phyloP scores from a whole-genome alignment of 2,888 invertebrate genomes.

The Drosophila greeni region DNA sequence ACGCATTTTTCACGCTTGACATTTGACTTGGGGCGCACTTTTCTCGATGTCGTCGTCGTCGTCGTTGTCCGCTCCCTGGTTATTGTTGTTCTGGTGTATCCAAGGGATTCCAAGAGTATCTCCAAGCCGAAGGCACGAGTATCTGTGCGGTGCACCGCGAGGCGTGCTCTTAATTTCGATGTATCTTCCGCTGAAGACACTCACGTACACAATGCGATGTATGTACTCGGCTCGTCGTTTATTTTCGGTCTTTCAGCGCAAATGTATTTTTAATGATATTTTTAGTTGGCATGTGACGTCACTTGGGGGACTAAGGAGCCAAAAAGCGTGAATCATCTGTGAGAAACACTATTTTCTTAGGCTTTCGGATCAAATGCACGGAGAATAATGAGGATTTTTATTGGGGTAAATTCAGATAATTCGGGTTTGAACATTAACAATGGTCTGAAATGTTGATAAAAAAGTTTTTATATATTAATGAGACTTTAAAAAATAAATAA shows the following conservation, averaged over 20 bases:
- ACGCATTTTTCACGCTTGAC: conserved; percentile 79
- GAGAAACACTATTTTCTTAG: conserved; percentile 34
- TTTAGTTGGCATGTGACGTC: conserved; percentile 69
- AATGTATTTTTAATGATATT: conserved; percentile 67
- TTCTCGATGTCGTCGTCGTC: conserved; percentile 57
- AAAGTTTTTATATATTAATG: background rate
- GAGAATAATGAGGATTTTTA: background rate
- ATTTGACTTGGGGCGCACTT: conserved; percentile 77
- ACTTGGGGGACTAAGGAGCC: conserved; percentile 40
- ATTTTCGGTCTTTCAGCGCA: conserved; percentile 43
- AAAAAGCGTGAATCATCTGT: conserved; percentile 52
- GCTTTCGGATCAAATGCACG: background rate
- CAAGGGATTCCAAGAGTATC: conserved; percentile 36
- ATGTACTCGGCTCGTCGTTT: conserved; percentile 13
- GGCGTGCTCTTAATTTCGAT: conserved; percentile 66
- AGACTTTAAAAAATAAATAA: background rate
- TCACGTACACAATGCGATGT: conserved; percentile 8
- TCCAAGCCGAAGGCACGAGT: conserved; percentile 6
- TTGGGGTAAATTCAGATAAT: background rate
- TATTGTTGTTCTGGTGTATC: conserved; percentile 28
- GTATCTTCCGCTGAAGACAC: conserved; percentile 20
- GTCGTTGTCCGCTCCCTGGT: conserved; percentile 30
- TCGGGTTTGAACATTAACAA: background rate
- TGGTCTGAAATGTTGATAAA: background rate
- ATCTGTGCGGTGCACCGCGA: conserved; percentile 43